Percentiles rank a stretch among this genome's conserved stretches.
phyloP scores from a whole-genome alignment of 2,888 invertebrate species.

The Apodemia duryi region DNA sequence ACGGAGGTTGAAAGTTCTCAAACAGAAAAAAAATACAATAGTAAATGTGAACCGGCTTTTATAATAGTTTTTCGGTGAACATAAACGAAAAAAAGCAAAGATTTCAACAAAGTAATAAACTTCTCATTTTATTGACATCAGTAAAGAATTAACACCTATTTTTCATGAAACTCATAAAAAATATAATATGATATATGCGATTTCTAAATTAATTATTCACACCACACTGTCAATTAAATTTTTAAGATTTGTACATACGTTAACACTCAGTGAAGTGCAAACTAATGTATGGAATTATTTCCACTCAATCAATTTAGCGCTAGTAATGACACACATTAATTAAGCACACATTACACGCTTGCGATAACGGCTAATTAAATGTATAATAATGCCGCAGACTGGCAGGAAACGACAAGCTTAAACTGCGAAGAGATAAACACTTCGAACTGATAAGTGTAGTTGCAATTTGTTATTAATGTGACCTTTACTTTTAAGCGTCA shows the following conservation, averaged over 20 bases:
- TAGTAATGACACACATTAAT: conserved; percentile 5
- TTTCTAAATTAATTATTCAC: neutral
- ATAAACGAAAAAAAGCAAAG: too few species aligned
- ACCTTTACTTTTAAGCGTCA: neutral
- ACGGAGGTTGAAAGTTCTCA: too few species aligned
- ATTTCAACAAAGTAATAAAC: too few species aligned
- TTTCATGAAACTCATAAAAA: too few species aligned
- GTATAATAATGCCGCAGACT: neutral
- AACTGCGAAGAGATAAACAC: neutral
- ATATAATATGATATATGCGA: neutral
- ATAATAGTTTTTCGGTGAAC: too few species aligned
- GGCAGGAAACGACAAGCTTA: conserved; percentile 1
- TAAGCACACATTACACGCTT: conserved; percentile 7
- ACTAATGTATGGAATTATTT: neutral
- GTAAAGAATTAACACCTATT: too few species aligned
- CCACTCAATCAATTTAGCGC: conserved; percentile 9
- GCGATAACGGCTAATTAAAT: conserved; percentile 8
- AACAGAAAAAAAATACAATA: too few species aligned
- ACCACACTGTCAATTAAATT: neutral
- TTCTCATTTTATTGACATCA: too few species aligned
- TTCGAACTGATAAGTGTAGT: conserved; percentile 35
- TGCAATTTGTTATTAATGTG: neutral
- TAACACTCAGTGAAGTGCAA: conserved; percentile 3
- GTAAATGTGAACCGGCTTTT: too few species aligned
- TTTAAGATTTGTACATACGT: neutral